Evolutionary conservation across 2,888 invertebrate genomes (phyloP), one percentile per base, ranked within the genome.

Genomic region (Sarcophaga caerulescens): DNA sequence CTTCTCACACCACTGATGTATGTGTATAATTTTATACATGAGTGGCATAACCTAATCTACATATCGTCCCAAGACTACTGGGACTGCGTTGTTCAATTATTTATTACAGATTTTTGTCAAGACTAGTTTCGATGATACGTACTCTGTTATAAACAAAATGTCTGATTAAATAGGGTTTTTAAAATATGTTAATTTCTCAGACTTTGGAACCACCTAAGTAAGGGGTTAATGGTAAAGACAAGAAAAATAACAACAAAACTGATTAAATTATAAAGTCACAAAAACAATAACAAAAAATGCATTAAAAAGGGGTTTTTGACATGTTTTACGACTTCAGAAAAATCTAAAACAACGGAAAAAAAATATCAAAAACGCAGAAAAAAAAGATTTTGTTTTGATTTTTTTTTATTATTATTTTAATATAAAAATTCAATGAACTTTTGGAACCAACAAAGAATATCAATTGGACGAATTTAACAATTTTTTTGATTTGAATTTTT

Each of bases 321-420:
- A 83, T 83, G 74, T 80, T 83, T 80, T 65, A 83, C 65, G 81
- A 81, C 71, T 77, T 76, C 76, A 82, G 80, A 85, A 85, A 70
- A 74, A 73, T 81, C 73, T 82, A 73, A 85, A 81, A 78, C 21
- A 77, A 78, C 45, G 81, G 77, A 77, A 45, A 62, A 62, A 74
- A 69, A 83, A 78, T 78, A 47, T 77, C 52, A 68, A 83, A 66
- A 71, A 59, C 57, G 52, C 57, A 82, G 76, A 84, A 25, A 70
- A 78, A 66, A 59, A 74, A 70, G 60, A 75, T 75, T 84, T 76
- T 81, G 57, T 60, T 71, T 77, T 70, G 11, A 0, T 14, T 52
- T 52, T 52, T 63, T 71, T 60, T 81, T 45, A 73, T 35, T 35
- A 35, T 35, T 35, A 35, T 35, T 35, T 35, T 73, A 14, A 65